phyloP scores from a whole-genome alignment of 1,140 invertebrate species.

The Ooceraea biroi region DNA sequence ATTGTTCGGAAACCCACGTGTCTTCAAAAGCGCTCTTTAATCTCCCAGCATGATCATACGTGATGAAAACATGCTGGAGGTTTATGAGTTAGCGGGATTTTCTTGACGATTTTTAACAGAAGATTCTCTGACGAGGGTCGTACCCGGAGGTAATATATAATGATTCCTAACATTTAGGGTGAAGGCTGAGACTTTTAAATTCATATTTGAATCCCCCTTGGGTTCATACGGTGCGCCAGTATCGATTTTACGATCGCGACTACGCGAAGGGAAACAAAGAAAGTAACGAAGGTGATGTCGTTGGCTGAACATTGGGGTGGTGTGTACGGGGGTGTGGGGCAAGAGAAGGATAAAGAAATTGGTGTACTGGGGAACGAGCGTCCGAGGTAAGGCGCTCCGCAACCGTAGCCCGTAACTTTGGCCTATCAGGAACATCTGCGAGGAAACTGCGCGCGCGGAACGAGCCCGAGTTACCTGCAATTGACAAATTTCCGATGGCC shows the following conservation, averaged over 20 bases:
- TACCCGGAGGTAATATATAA: background rate
- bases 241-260: constrained; percentile 60
- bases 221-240: constrained; percentile 6
- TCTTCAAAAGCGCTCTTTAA: background rate
- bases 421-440: constrained; percentile 75
- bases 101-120: background rate
- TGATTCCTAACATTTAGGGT: background rate
- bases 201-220: constrained; percentile 33
- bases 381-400: constrained; percentile 60
- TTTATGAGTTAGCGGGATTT: background rate
- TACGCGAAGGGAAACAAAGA: constrained; percentile 39
- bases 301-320: background rate
- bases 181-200: constrained; percentile 1
- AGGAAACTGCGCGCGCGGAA: constrained; percentile 65
- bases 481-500: constrained; percentile 76
- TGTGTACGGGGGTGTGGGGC: background rate
- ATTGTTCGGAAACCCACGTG: background rate
- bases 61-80: background rate
- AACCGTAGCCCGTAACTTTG: constrained; percentile 71
- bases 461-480: constrained; percentile 72
- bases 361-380: constrained; percentile 25
- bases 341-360: constrained; percentile 22
- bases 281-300: constrained; percentile 34
- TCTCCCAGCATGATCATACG: background rate
- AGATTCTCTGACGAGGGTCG: background rate